Evolutionary conservation across 2,888 invertebrate genomes (phyloP), one percentile per base, ranked within the genome.

Genomic region (Podabrus alpinus): DNA sequence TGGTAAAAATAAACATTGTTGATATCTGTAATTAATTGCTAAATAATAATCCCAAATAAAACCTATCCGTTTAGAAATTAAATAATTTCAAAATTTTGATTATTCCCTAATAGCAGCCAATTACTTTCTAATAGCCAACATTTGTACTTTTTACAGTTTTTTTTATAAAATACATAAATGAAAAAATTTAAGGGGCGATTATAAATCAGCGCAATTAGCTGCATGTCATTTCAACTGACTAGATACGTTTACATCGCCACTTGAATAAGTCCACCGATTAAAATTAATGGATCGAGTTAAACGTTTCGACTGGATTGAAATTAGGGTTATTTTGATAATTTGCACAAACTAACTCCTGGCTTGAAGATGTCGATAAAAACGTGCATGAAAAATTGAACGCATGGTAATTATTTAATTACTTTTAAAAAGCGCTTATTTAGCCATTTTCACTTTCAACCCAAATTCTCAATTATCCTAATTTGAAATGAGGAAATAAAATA

Each of bases 391-490:
- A 45, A 45, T n/a, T 45, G 9, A 45, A 45, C 45, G n/a, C n/a
- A 45, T 45, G n/a, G 45, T 45, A 45, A 45, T 45, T 45, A 45
- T 45, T 45, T 45, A 45, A 45, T 45, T 45, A 45, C 7, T n/a
- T 45, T 61, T 61, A 25, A 21, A 73, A 73, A 70, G 21, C 60
- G 64, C 71, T 64, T 25, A 45, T 45, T n/a, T 45, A 7, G n/a
- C 45, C n/a, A n/a, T 45, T 45, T 45, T 45, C 45, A 45, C 45
- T n/a, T 45, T 7, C n/a, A 45, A 45, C n/a, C 45, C n/a, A 45
- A 45, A 45, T 45, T 45, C n/a, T 45, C 45, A n/a, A 45, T 45
- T 45, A 45, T 5, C 45, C 45, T n/a, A 45, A 45, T 45, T 45
- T 45, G 45, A 45, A n/a, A 45, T 13, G 45, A 1, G 45, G n/a